A percentile compares a stretch with the other conserved stretches of the same genome.
These are phyloP conservation scores for Drosophila leontia DNA, from an alignment of 1,140 invertebrate species.

Conservation along the genomic window DNA sequence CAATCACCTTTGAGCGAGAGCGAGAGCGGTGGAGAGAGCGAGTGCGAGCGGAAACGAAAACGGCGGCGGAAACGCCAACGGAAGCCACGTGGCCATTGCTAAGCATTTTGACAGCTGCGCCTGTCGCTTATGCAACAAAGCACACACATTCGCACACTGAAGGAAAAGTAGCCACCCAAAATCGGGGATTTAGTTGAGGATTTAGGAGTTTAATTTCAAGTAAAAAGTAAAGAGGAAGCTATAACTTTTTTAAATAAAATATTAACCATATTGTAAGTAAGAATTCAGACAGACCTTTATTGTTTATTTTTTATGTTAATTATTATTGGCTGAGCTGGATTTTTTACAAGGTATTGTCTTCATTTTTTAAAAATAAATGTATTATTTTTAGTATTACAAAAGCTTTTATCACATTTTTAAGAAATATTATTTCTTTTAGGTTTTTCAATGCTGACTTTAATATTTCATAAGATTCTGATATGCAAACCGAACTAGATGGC, in stretches of 20 bases:
- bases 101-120: slow-evolving; percentile 64
- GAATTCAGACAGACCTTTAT: no score
- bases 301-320: no score
- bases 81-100: slow-evolving; percentile 57
- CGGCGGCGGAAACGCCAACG: slow-evolving; percentile 51
- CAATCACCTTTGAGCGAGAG: slow-evolving; percentile 49
- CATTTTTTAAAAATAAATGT: no score
- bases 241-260: no score
- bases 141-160: slow-evolving; percentile 13
- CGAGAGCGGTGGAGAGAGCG: not conserved
- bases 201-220: not conserved
- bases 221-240: not conserved
- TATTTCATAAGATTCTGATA: not conserved
- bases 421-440: not conserved
- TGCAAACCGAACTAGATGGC: no score
- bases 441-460: not conserved
- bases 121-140: slow-evolving; percentile 46
- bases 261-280: no score
- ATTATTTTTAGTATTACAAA: not conserved
- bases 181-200: not conserved
- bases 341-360: no score
- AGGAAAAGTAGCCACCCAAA: not conserved
- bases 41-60: slow-evolving; percentile 23
- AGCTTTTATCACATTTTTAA: not conserved
- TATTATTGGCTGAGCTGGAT: no score